Conservation (phyloP, 2,888 invertebrate species). For the Drosophila leonis region DNA sequence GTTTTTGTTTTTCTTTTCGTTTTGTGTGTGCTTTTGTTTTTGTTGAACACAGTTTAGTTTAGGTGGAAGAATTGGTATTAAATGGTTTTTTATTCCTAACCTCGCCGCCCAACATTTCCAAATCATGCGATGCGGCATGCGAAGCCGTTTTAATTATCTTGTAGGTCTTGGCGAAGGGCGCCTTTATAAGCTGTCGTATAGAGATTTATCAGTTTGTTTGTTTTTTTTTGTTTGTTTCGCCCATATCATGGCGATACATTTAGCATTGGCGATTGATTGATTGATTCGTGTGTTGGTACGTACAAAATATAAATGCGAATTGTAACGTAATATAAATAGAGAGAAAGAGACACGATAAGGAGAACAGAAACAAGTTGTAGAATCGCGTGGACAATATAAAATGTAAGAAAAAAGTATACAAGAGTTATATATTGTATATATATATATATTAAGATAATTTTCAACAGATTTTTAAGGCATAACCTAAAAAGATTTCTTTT, state of each 20-base stretch:
- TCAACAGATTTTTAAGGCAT: slow-evolving; percentile 61
- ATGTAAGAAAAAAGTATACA: slow-evolving; percentile 68
- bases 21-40: slow-evolving; percentile 33
- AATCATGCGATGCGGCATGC: slow-evolving; percentile 90
- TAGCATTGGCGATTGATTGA: slow-evolving; percentile 25
- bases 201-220: slow-evolving; percentile 52
- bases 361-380: slow-evolving; percentile 58
- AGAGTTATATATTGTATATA: slow-evolving; percentile 51
- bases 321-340: slow-evolving; percentile 49
- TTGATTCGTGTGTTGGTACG: slow-evolving; percentile 39
- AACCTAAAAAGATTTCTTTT: slow-evolving; percentile 55
- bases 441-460: slow-evolving; percentile 51
- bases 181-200: slow-evolving; percentile 94
- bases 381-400: slow-evolving; percentile 69
- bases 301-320: slow-evolving; percentile 64
- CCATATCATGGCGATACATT: slow-evolving; percentile 29
- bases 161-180: slow-evolving; percentile 98
- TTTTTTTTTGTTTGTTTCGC: slow-evolving; percentile 38
- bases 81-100: slow-evolving; percentile 83
- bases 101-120: slow-evolving; percentile 87
- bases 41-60: slow-evolving; percentile 62
- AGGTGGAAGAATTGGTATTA: slow-evolving; percentile 74
- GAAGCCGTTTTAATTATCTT: slow-evolving; percentile 94
- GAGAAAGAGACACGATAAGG: slow-evolving; percentile 39
- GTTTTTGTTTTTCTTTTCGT: neutral